Base-by-base conservation (phyloP, 2,888 invertebrate species). In the Spisula subtruncata region DNA sequence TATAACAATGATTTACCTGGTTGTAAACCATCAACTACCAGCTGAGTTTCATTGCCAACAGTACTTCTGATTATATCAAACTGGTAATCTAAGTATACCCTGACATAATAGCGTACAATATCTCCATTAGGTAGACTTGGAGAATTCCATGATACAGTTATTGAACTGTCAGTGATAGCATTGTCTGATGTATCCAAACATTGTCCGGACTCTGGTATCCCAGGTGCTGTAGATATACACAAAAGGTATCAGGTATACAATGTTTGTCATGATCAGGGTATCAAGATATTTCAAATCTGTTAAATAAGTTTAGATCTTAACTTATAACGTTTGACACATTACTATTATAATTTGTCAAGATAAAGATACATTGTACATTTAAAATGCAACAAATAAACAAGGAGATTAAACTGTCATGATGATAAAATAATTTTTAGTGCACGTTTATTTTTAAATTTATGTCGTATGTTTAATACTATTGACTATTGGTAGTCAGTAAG, bases 71-170 rank as follows among this genome's bases (percentile, higher is more conserved):
- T 80, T 60, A 66, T 85, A 29, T 48, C 8, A 18, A 0, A 10
- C 2, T n/a, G n/a, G 14, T 75, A 18, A 48, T 16, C 16, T n/a
- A 18, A 18, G 54, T 87, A 87, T 5, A 87, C 89, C 12, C 79
- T 54, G 20, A 91, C 82, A 32, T 81, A 51, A 56, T 89, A 90
- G 16, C 56, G 48, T 32, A 83, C 29, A 25, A 89, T 71, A 25
- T 90, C 88, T 51, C 90, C 90, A 86, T 90, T 90, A 56, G 90
- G 90, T 51, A 48, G 25, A 25, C 41, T 4, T 41, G 90, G 82
- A 4, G 25, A 51, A 20, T 29, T 16, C 90, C 90, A 90, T 75
- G 51, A 60, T 18, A 90, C 25, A 25, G 51, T 71, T 54, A 90
- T 87, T 20, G 81, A 88, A 51, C 51, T 71, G 29, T 71, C 83